phyloP scores from a whole-genome alignment of 2,797 vertebrate species.

The Rachycentron canadum region DNA sequence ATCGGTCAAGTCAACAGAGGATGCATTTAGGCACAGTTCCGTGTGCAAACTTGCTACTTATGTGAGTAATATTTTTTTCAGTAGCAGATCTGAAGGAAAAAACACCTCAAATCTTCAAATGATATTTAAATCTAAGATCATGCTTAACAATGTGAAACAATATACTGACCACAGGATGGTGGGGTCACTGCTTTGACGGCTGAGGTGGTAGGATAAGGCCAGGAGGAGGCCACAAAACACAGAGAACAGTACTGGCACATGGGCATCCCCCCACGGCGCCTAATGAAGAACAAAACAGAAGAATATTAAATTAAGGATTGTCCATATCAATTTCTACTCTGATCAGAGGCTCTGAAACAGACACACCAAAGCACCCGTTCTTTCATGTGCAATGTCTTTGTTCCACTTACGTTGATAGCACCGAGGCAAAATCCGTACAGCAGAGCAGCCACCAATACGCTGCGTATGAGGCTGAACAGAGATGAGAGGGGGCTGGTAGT shows the following conservation, averaged over 20 bases:
- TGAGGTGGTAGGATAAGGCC: conserved; percentile 92
- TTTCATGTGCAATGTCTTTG: background rate
- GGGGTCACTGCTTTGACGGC: conserved; percentile 94
- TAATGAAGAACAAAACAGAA: conserved; percentile 49
- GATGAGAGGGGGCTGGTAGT: conserved; percentile 93
- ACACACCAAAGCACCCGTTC: background rate
- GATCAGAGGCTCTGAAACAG: background rate
- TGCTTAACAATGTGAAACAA: background rate
- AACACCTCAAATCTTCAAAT: no score
- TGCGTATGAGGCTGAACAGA: conserved; percentile 90
- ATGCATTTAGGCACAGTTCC: background rate
- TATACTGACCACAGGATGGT: conserved; percentile 90
- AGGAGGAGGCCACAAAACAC: conserved; percentile 92
- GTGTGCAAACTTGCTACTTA: background rate
- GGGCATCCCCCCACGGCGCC: conserved; percentile 92
- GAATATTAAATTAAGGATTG: background rate
- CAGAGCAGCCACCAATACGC: conserved; percentile 87
- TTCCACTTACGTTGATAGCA: conserved; percentile 88
- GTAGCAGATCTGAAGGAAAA: no score
- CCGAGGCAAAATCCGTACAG: conserved; percentile 94
- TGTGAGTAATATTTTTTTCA: no score
- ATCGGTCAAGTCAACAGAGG: background rate
- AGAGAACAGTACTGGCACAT: conserved; percentile 93
- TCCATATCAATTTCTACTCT: background rate
- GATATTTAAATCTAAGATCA: background rate